A percentile compares a stretch with the other conserved stretches of the same genome.
These are phyloP conservation scores for Cottoperca gobio DNA, from an alignment of 2,797 vertebrate species.

Conservation along the genomic window DNA sequence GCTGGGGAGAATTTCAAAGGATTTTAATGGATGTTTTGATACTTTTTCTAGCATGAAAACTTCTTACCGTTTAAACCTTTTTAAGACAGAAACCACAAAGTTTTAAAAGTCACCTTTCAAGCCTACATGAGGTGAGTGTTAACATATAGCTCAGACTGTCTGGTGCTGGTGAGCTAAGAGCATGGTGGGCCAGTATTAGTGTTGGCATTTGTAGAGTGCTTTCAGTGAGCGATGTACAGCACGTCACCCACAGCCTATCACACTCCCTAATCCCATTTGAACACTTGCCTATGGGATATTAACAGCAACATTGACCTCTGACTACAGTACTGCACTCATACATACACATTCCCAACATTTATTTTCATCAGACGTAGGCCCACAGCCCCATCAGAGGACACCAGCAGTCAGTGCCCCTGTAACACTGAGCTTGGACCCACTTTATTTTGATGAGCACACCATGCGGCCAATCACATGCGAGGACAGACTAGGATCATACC, in stretches of 20 bases:
- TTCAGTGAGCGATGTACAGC: not conserved
- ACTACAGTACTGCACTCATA: not conserved
- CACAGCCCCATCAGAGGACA: not conserved
- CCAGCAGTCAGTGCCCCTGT: no score
- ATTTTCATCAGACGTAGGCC: not conserved
- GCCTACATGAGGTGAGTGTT: not conserved
- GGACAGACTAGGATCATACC: no score
- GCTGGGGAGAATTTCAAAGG: not conserved
- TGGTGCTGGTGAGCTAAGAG: slow-evolving; percentile 34
- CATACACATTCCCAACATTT: not conserved
- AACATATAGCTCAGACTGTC: slow-evolving; percentile 44
- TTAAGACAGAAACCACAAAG: no score
- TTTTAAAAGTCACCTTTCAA: not conserved
- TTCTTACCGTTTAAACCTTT: not conserved
- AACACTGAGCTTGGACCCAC: no score
- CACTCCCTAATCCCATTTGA: slow-evolving; percentile 34
- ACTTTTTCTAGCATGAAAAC: not conserved
- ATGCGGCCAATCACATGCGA: no score
- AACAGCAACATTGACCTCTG: slow-evolving; percentile 1
- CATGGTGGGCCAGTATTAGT: not conserved
- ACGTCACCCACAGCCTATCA: slow-evolving; percentile 10
- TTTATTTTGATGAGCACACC: no score
- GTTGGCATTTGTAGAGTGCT: not conserved
- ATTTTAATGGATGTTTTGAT: not conserved
- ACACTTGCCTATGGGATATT: not conserved